Percentiles rank a stretch among this genome's conserved stretches.
Evolutionary conservation across 2,888 invertebrate species (phyloP).

Genomic region (Icerya purchasi): DNA sequence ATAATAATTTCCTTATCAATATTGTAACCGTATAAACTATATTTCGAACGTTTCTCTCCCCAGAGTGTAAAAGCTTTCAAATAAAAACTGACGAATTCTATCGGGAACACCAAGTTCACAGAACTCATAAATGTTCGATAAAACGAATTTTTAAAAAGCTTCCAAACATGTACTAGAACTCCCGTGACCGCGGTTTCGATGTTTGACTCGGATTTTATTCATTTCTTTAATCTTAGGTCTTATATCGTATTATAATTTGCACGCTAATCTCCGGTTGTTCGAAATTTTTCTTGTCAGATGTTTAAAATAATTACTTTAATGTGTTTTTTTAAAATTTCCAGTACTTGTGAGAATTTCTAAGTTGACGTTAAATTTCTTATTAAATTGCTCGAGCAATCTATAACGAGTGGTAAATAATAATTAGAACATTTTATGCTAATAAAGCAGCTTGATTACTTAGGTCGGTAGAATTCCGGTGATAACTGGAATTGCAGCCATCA

Average conservation of each 20-base stretch:
- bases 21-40: background rate
- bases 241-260: background rate
- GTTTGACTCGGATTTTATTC: background rate
- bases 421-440: background rate
- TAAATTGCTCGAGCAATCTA: background rate
- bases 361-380: background rate
- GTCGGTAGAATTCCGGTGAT: background rate
- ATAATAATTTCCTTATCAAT: background rate
- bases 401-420: background rate
- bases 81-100: background rate
- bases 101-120: background rate
- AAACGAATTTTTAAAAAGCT: background rate
- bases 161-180: background rate
- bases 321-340: background rate
- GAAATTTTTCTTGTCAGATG: background rate
- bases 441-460: background rate
- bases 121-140: background rate
- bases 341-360: background rate
- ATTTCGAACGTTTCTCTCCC: background rate
- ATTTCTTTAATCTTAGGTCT: background rate
- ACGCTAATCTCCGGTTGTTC: background rate
- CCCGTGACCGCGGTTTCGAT: background rate
- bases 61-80: background rate
- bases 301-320: background rate
- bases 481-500: background rate